Base-by-base conservation (phyloP, 2,797 vertebrate genomes). In the Eutrigla gurnardus region DNA sequence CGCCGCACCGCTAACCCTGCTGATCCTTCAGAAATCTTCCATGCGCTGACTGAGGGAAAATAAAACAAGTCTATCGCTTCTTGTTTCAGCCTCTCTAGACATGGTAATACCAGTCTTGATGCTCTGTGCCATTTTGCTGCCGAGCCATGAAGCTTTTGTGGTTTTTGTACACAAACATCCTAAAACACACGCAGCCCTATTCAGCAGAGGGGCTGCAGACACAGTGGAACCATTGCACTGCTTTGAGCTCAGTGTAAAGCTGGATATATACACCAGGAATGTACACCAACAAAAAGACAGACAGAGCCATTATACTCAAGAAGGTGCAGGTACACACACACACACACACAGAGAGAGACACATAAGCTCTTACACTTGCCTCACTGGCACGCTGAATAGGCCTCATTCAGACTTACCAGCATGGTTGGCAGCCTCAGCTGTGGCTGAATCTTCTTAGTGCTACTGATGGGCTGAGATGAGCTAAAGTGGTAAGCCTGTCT, bases 361-460 rank as follows among this genome's bases (percentile, higher is more conserved):
- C 36, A 54, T 4, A 76, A 53, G 67, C 59, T 65, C 52, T 66
- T 45, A 75, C 35, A 66, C 65, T 81, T 73, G 80, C 77, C 74
- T 83, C 61, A 35, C 72, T 80, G 84, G 78, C 81, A 50, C 68
- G 17, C 36, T 92, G 83, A 93, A 92, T 88, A 73, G 86, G 79
- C 75, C 85, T 89, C 85, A 91, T 92, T 94, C 88, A 92, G 87
- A 93, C 93, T 94, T 86, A 94, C 93, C 93, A 93, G 91, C 93
- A 93, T 94, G 85, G 80, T 93, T 88, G 90, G 89, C 86, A 93
- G 87, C 66, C 73, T 84, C 58, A 40, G 81, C 81, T 43, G 77
- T 43, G 60, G 76, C 82, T 82, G 83, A 82, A 86, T 91, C 86
- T 81, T 86, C 88, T 90, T 82, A 82, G 80, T 18, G 80, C 84